Evolutionary conservation across 2,113 vertebrate species (phyloP).

Genomic region (Galemys pyrenaicus): DNA sequence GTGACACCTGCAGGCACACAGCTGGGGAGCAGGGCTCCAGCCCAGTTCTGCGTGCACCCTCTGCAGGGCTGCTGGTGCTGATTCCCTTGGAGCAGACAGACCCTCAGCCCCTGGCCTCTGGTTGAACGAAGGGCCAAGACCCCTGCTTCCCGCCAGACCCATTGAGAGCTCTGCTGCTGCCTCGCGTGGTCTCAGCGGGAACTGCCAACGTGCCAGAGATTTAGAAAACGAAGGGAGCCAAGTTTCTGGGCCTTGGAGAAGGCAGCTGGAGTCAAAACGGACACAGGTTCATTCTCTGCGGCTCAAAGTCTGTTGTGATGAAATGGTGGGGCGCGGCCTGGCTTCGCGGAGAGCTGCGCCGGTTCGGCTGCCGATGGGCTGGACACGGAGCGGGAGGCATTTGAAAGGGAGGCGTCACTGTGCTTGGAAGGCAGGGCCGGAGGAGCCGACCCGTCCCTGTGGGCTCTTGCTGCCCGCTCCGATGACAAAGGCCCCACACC

Average conservation of each 20-base stretch:
- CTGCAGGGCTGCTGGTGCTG: neutral
- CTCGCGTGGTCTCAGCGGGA: neutral
- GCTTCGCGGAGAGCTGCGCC: too few species aligned
- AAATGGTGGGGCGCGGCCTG: too few species aligned
- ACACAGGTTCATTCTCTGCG: too few species aligned
- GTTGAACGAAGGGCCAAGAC: neutral
- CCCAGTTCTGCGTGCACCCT: neutral
- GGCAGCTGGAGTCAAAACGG: neutral
- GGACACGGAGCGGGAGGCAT: neutral
- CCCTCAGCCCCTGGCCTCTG: neutral
- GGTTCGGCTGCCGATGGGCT: too few species aligned
- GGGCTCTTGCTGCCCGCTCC: neutral
- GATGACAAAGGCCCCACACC: neutral
- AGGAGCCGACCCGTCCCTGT: neutral
- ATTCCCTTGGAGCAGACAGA: neutral
- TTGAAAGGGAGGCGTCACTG: neutral
- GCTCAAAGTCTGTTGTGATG: too few species aligned
- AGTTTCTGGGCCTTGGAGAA: neutral
- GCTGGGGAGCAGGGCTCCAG: neutral
- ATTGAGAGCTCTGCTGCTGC: too few species aligned
- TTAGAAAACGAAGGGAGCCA: neutral
- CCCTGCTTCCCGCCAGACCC: neutral
- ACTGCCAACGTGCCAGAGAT: neutral
- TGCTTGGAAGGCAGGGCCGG: neutral
- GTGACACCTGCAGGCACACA: neutral